Base-by-base conservation (phyloP, 2,888 invertebrate genomes). In the Clanis bilineata region DNA sequence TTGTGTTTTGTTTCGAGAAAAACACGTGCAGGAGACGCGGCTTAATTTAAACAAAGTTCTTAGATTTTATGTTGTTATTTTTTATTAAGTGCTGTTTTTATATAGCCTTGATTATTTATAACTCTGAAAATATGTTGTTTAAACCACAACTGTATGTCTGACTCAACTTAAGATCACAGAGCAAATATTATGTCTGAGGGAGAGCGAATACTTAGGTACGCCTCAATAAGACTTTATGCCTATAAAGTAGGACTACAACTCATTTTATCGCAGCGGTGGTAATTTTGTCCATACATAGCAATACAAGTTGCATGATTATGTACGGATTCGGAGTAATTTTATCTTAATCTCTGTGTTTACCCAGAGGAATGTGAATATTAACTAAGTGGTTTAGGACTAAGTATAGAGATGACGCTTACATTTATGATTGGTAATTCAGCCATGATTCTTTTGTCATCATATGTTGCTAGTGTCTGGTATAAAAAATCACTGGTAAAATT, bases 141-240 rank as follows among this genome's bases (percentile, higher is more conserved):
- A 25, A 25, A 15, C 12, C 23, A 15, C n/a, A 15, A 47, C 28
- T 15, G 15, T 28, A 25, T 4, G 25, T 25, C 15, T 28, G 6
- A 7, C 25, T 18, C 51, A 18, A 32, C 28, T 57, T 58, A 23
- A 59, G 64, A 64, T 58, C 68, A 61, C 69, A 69, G 58, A 63
- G 69, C 65, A 64, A 72, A 74, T 67, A 68, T 69, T 67, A 69
- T 66, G 68, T 64, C 64, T 61, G 60, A 62, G 62, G 67, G 23
- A 43, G 41, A 25, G 54, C 54, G 54, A 51, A 59, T 67, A 58
- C 44, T 18, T 57, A 64, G 9, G 44, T 60, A 60, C 58, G 63
- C 47, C 25, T 60, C 23, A 4, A 38, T 56, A 57, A 57, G 44
- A 25, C 10, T 15, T 54, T 9, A 41, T 43, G 32, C 23, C 41